Percentiles rank a stretch among this genome's conserved stretches.
These are phyloP conservation scores for Caracal caracal DNA, from an alignment of 2,113 vertebrate genomes.

Conservation along the genomic window DNA sequence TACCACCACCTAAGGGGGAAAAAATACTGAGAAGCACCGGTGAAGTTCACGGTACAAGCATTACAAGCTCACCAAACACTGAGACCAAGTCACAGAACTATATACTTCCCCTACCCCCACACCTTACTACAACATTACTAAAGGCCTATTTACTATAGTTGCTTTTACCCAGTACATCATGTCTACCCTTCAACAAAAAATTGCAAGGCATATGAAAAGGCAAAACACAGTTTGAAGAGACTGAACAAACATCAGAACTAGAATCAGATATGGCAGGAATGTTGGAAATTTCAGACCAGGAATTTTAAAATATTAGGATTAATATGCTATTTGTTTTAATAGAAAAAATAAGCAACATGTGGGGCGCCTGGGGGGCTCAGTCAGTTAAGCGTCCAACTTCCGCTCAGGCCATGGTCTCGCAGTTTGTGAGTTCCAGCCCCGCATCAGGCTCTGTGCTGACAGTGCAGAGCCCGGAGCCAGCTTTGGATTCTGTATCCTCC, in stretches of 20 bases:
- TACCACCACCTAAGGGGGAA: not conserved
- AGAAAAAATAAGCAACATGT: not conserved
- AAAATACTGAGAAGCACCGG: not conserved
- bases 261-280: not conserved
- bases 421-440: too few relatives aligned
- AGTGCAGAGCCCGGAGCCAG: too few relatives aligned
- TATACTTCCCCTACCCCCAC: not conserved
- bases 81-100: not conserved
- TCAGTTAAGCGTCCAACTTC: too few relatives aligned
- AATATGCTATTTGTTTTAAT: not conserved
- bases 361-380: too few relatives aligned
- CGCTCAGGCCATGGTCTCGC: too few relatives aligned
- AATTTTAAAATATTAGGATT: not conserved
- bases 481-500: too few relatives aligned
- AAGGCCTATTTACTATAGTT: not conserved
- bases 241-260: not conserved
- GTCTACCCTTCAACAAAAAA: not conserved
- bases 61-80: not conserved
- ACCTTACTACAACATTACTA: not conserved
- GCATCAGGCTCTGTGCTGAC: too few relatives aligned
- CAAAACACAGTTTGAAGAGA: not conserved
- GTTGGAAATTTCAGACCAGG: not conserved
- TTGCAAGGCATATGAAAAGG: not conserved
- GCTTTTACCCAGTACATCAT: not conserved
- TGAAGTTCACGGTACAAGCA: not conserved